phyloP scores from a whole-genome alignment of 2,797 vertebrate genomes.

The Benthosema pterotum region DNA sequence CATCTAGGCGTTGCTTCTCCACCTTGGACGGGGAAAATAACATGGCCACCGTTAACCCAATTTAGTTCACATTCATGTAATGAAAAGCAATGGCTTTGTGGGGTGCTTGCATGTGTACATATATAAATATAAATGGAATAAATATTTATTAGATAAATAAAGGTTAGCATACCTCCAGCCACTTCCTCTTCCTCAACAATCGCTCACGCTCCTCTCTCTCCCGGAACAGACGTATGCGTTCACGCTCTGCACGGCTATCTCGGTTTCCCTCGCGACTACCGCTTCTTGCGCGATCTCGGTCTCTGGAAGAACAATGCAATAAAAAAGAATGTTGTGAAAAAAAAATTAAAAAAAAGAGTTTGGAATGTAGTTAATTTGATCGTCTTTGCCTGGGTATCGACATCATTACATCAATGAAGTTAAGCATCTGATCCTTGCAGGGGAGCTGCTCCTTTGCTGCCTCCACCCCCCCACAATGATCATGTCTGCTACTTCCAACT shows the following conservation, averaged over 20 bases:
- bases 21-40: slow-evolving; percentile 52
- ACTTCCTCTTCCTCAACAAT: slow-evolving; percentile 86
- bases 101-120: neutral
- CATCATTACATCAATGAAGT: no score
- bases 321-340: no score
- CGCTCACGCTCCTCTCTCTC: slow-evolving; percentile 89
- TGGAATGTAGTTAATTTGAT: no score
- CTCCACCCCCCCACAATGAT: no score
- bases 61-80: neutral
- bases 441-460: no score
- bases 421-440: no score
- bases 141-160: neutral
- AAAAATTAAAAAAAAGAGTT: neutral
- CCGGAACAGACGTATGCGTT: slow-evolving; percentile 88
- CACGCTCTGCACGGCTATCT: slow-evolving; percentile 82
- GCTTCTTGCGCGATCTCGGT: slow-evolving; percentile 9
- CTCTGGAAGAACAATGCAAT: slow-evolving; percentile 27
- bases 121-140: neutral
- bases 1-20: slow-evolving; percentile 90
- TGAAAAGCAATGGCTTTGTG: neutral
- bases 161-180: slow-evolving; percentile 79
- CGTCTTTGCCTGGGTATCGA: no score
- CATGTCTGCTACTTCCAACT: no score
- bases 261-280: slow-evolving; percentile 78
- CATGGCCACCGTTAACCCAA: neutral